These are phyloP conservation scores for Hassar affinis DNA, from an alignment of 2,113 vertebrate genomes.

Conservation along the genomic window DNA sequence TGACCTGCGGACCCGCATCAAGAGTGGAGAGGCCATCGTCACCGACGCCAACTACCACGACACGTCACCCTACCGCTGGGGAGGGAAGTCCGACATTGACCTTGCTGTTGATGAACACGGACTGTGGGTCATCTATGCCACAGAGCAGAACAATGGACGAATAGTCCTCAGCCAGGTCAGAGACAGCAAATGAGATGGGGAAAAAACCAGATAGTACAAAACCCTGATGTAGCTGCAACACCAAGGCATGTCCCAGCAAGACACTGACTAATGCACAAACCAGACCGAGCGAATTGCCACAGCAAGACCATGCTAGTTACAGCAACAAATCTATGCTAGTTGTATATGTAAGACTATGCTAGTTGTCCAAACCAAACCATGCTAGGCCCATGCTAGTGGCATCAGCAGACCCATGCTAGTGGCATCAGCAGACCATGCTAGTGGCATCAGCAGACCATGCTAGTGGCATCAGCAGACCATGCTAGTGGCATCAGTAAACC, in stretches of 20 bases:
- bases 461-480: too few species aligned
- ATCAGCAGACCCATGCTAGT: neutral
- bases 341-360: neutral
- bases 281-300: neutral
- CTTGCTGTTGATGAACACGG: constrained; percentile 92
- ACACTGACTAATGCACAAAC: neutral
- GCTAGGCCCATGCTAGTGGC: neutral
- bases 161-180: constrained; percentile 86
- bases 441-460: too few species aligned
- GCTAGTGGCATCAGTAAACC: too few species aligned
- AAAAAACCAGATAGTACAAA: neutral
- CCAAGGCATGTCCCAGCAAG: neutral
- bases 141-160: constrained; percentile 87
- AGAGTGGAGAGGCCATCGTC: constrained; percentile 92
- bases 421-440: neutral
- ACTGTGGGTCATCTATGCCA: constrained; percentile 93
- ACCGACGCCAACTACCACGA: constrained; percentile 92
- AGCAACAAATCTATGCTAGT: neutral
- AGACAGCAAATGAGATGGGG: neutral
- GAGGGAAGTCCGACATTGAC: constrained; percentile 93
- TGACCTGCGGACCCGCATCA: constrained; percentile 90
- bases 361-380: neutral
- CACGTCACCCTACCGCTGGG: constrained; percentile 93
- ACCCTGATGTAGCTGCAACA: neutral
- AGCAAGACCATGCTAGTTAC: neutral